These are phyloP conservation scores for Labeo rohita DNA, from an alignment of 2,113 vertebrate genomes.

Conservation along the genomic window DNA sequence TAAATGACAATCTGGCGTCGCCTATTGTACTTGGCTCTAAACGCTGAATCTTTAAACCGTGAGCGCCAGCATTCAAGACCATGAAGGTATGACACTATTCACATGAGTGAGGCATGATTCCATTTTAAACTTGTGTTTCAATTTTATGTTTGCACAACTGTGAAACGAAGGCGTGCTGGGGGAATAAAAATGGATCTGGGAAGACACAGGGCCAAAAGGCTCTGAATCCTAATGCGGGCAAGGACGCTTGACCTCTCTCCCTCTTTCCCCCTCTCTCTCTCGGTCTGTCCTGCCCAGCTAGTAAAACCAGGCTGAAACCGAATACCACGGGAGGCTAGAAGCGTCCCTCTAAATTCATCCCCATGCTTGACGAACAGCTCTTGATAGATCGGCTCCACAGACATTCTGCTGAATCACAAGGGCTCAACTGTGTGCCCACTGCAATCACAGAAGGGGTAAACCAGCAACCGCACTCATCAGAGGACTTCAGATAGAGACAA, in stretches of 20 bases:
- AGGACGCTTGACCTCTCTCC: constrained; percentile 61
- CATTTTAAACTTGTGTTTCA: background rate
- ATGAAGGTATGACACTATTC: background rate
- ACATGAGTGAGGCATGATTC: background rate
- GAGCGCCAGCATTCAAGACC: background rate
- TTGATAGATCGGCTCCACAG: constrained; percentile 67
- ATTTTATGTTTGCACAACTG: constrained; percentile 4
- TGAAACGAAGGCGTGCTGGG: background rate
- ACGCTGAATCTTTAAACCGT: background rate
- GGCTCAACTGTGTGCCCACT: constrained; percentile 62
- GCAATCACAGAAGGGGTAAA: constrained; percentile 64
- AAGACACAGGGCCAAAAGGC: constrained; percentile 26
- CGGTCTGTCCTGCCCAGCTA: constrained; percentile 69
- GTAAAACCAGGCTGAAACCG: constrained; percentile 74
- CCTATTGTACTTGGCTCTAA: constrained; percentile 18
- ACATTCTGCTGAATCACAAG: constrained; percentile 79
- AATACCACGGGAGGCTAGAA: constrained; percentile 72
- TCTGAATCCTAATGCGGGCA: constrained; percentile 43
- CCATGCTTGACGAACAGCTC: constrained; percentile 38
- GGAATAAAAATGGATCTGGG: constrained; percentile 27
- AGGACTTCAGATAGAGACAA: constrained; percentile 50
- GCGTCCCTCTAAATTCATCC: constrained; percentile 63
- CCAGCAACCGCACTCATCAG: constrained; percentile 46
- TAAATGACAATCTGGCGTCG: constrained; percentile 1
- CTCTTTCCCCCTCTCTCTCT: constrained; percentile 61